phyloP scores from a whole-genome alignment of 2,113 vertebrate genomes.

The Pandion haliaetus region DNA sequence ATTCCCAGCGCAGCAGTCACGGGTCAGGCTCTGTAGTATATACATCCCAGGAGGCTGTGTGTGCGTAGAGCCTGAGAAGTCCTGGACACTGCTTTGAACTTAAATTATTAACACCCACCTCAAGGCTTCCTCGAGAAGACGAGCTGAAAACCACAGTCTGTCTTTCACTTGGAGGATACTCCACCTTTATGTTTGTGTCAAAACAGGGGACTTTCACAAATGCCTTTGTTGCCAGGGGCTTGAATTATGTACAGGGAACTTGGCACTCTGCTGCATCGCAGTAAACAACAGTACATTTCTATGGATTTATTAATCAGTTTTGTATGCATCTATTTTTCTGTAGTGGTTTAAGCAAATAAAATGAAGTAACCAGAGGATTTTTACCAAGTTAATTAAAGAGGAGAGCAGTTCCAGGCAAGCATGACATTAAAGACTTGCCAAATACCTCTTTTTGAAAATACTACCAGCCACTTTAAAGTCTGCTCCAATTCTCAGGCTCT shows the following conservation, averaged over 20 bases:
- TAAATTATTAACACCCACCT: slow-evolving; percentile 14
- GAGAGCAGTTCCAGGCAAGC: slow-evolving; percentile 53
- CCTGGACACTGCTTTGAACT: slow-evolving; percentile 27
- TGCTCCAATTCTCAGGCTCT: slow-evolving; percentile 19
- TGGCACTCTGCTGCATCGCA: background rate
- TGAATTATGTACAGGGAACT: background rate
- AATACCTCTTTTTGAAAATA: slow-evolving; percentile 51
- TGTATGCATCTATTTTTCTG: slow-evolving; percentile 30
- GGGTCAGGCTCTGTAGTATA: background rate
- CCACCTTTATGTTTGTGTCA: background rate
- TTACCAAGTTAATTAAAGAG: slow-evolving; percentile 57
- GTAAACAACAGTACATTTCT: background rate
- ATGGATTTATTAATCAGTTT: slow-evolving; percentile 20
- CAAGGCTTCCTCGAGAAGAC: background rate
- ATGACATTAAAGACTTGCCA: slow-evolving; percentile 60
- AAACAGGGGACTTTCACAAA: slow-evolving; percentile 14
- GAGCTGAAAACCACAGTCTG: background rate
- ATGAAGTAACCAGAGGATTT: slow-evolving; percentile 40
- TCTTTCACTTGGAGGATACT: background rate
- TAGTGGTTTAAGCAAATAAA: slow-evolving; percentile 48
- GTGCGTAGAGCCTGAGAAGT: background rate
- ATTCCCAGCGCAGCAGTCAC: background rate
- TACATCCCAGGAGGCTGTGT: background rate
- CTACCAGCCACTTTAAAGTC: slow-evolving; percentile 40
- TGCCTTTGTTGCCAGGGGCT: background rate